Evolutionary conservation across 1,140 invertebrate species (phyloP).

Genomic region (Nephila pilipes): DNA sequence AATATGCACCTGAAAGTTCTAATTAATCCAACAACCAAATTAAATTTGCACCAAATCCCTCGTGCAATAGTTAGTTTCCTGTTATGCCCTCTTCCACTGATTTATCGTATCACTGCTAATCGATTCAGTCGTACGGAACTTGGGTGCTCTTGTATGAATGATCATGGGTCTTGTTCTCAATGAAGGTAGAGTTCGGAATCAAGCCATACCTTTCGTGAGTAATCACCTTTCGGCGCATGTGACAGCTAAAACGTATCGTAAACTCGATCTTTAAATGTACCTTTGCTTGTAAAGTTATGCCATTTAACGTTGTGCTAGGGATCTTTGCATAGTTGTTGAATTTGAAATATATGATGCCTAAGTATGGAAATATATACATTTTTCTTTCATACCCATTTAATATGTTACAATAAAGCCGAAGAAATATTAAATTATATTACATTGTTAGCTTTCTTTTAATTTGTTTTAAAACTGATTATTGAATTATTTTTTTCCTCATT

Average conservation of each 20-base stretch:
- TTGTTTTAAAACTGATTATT: too few relatives aligned
- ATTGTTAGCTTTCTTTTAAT: too few relatives aligned
- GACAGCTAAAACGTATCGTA: conserved; percentile 5
- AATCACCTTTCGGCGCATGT: neutral
- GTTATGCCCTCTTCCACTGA: neutral
- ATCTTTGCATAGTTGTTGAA: neutral
- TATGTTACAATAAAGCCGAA: too few relatives aligned
- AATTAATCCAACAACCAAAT: too few relatives aligned
- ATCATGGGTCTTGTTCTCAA: neutral
- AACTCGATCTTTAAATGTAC: neutral
- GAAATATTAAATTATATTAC: too few relatives aligned
- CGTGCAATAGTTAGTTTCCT: neutral
- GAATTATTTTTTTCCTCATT: too few relatives aligned
- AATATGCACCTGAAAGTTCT: too few relatives aligned
- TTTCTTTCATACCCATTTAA: too few relatives aligned
- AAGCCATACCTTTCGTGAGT: neutral
- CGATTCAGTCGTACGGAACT: conserved; percentile 2
- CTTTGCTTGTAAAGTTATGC: neutral
- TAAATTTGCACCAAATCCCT: neutral
- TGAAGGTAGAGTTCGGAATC: neutral
- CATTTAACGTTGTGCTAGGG: neutral
- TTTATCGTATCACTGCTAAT: conserved; percentile 4
- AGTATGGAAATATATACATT: too few relatives aligned
- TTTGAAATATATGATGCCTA: too few relatives aligned
- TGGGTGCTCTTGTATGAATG: neutral